A percentile compares a stretch with the other conserved stretches of the same genome.
Conservation (phyloP, 1,140 invertebrate species). For the Hyposmocoma kahamanoa region DNA sequence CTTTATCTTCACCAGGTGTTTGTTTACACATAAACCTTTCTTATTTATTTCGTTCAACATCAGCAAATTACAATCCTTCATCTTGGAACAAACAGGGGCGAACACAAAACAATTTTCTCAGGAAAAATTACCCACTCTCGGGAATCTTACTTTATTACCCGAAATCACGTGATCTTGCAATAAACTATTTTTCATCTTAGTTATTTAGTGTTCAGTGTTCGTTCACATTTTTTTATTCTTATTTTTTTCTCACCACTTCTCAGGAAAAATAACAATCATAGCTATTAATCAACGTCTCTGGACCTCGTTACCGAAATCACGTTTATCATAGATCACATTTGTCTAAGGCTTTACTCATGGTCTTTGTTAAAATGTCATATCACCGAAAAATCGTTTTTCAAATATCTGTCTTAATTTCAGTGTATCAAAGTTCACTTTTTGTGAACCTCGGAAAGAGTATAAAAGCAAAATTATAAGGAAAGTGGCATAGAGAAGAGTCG, state of each 20-base stretch:
- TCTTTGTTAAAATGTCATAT: constrained; percentile 4
- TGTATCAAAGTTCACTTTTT: no score
- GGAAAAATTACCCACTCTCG: constrained; percentile 52
- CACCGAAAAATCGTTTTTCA: no score
- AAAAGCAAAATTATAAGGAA: constrained; percentile 26
- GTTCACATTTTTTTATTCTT: constrained; percentile 53
- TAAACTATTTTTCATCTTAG: constrained; percentile 65
- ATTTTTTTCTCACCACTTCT: constrained; percentile 46
- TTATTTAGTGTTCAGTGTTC: constrained; percentile 56
- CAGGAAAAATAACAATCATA: constrained; percentile 52
- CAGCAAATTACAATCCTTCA: constrained; percentile 47
- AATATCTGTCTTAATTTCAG: no score
- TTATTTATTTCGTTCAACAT: constrained; percentile 11
- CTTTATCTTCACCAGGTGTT: no score
- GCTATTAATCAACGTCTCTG: constrained; percentile 50
- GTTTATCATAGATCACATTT: constrained; percentile 69
- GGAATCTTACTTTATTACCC: constrained; percentile 53
- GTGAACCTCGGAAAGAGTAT: constrained; percentile 15
- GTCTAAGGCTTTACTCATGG: constrained; percentile 53
- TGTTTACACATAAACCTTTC: no score
- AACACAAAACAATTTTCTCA: constrained; percentile 57
- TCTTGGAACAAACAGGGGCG: constrained; percentile 35
- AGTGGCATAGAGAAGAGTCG: constrained; percentile 38
- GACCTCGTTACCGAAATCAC: constrained; percentile 64
- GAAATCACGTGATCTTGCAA: constrained; percentile 65